These are phyloP conservation scores for Eleginops maclovinus DNA, from an alignment of 2,113 vertebrate species.

Conservation along the genomic window DNA sequence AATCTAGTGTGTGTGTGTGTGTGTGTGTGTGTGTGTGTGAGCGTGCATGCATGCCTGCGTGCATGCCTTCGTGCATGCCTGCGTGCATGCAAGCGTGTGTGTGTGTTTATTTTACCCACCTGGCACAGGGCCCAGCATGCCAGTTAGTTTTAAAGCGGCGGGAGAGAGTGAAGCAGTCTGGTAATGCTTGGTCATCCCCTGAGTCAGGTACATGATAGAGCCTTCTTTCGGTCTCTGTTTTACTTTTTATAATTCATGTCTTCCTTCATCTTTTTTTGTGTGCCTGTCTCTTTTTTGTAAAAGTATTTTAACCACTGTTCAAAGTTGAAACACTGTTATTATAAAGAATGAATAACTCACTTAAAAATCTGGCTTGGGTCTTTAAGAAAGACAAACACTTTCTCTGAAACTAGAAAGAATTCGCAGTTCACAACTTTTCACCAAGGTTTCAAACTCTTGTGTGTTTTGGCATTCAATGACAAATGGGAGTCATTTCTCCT, in stretches of 20 bases:
- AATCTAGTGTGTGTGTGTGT: not conserved
- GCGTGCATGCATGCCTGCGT: conserved; percentile 16
- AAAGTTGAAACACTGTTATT: not conserved
- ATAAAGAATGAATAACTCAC: not conserved
- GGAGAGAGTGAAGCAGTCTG: not conserved
- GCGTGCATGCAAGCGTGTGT: conserved; percentile 22
- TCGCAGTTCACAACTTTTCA: not conserved
- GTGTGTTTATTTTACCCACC: conserved; percentile 11
- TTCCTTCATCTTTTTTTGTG: not conserved
- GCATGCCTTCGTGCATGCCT: conserved; percentile 16
- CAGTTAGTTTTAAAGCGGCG: conserved; percentile 20
- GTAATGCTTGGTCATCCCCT: not conserved
- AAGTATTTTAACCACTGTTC: not conserved
- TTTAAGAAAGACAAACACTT: not conserved
- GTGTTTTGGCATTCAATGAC: not conserved
- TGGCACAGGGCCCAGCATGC: conserved; percentile 24
- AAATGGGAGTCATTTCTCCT: not conserved
- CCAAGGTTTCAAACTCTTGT: not conserved
- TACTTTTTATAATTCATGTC: not conserved
- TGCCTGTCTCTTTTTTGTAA: not conserved
- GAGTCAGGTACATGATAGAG: conserved; percentile 10
- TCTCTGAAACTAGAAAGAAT: too few species aligned
- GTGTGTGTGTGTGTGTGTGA: conserved; percentile 20
- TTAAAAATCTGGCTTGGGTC: not conserved
- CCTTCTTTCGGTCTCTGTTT: not conserved